A percentile compares a stretch with the other conserved stretches of the same genome.
Conservation (phyloP, 2,797 vertebrate genomes). For the Apogon talboti region DNA sequence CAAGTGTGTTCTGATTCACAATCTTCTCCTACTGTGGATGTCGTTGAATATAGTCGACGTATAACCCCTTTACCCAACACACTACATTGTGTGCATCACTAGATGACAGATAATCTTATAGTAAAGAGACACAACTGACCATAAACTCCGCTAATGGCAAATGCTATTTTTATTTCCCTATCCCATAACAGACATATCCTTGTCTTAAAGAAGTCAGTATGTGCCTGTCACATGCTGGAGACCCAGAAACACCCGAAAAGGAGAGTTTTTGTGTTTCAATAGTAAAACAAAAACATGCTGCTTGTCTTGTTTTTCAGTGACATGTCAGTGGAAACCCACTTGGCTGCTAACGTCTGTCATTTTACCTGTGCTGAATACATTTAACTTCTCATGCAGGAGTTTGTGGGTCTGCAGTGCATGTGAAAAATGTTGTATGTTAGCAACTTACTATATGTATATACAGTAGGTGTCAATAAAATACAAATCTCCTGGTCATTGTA, state of each 20-base stretch:
- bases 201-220: slow-evolving; percentile 1
- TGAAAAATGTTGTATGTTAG: background rate
- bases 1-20: no score
- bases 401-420: slow-evolving; percentile 11
- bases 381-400: no score
- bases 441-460: background rate
- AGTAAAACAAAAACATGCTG: slow-evolving; percentile 44
- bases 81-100: no score
- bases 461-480: background rate
- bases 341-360: slow-evolving; percentile 40
- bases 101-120: no score
- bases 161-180: no score
- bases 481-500: background rate
- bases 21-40: no score
- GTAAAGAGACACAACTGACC: no score
- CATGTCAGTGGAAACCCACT: slow-evolving; percentile 43
- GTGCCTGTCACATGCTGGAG: slow-evolving; percentile 15
- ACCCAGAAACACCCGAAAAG: slow-evolving; percentile 23
- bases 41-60: no score
- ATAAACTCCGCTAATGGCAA: no score
- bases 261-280: slow-evolving; percentile 34
- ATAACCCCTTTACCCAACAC: no score
- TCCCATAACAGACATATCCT: no score
- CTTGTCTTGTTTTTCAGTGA: slow-evolving; percentile 54
- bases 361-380: slow-evolving; percentile 18